Base-by-base conservation (phyloP, 2,113 vertebrate species). In the Vombatus ursinus region DNA sequence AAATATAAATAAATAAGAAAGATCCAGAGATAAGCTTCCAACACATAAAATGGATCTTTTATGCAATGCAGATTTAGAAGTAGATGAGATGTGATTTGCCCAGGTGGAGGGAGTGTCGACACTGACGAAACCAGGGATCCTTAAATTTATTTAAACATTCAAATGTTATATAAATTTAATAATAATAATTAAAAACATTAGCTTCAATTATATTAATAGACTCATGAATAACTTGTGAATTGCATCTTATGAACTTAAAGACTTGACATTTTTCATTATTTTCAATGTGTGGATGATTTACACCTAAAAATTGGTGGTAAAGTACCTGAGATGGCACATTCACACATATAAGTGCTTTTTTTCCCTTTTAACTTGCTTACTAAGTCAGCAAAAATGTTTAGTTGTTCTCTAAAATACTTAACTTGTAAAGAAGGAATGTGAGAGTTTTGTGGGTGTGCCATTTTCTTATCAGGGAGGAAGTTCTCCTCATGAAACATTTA, bases 401-500 rank as follows among this genome's bases (percentile, higher is more conserved):
- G 28, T 19, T 92, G 91, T 48, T 68, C 54, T 94, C 77, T 84
- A 57, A 25, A 50, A 68, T 89, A 50, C 11, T 91, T 93, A 44
- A 93, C 22, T 54, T 49, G 22, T 8, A 94, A 96, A 44, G 7
- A 54, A 90, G 37, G 11, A 12, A 48, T 50, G 3, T 92, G 90
- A 50, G 5, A 93, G 25, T 84, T 90, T 91, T 91, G 95, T 16
- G 94, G 77, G 50, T 93, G 77, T 50, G 50, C 31, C 8, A 22
- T 89, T 93, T 31, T 84, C 25, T 84, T 90, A 37, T 52, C 51
- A 96, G 94, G 61, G 8, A 96, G 51, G 89, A 93, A 92, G 50
- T 95, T 93, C 90, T 2, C 3, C 91, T 94, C 53, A 96, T 53
- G 47, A 95, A 96, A 92, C 9, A 93, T 96, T 97, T 95, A 95